A percentile compares a stretch with the other conserved stretches of the same genome.
These are phyloP conservation scores for Acrobeloides nanus DNA, from an alignment of 2,888 invertebrate species.

Conservation along the genomic window DNA sequence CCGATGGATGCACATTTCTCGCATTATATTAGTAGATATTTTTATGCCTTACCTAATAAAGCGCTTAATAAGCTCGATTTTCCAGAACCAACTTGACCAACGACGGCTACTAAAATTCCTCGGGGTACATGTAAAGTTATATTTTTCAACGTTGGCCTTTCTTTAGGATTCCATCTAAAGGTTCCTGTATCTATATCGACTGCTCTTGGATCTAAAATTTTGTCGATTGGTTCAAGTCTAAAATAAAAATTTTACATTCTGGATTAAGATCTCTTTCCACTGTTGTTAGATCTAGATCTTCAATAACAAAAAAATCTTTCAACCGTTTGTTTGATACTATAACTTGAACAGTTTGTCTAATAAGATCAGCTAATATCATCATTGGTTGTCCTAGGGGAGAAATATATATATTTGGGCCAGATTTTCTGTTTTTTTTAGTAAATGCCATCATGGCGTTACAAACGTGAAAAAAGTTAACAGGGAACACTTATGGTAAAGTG, in stretches of 20 bases:
- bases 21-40: no score
- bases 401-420: no score
- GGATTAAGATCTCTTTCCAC: constrained; percentile 22
- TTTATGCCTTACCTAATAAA: no score
- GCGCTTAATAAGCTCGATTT: constrained; percentile 75
- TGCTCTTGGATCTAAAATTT: no score
- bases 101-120: constrained; percentile 31
- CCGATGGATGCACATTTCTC: no score
- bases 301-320: constrained; percentile 82
- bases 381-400: constrained; percentile 77
- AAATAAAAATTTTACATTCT: no score
- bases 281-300: constrained; percentile 61
- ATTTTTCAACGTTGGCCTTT: constrained; percentile 5
- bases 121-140: constrained; percentile 66
- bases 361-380: constrained; percentile 63
- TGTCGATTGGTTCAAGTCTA: no score
- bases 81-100: constrained; percentile 75
- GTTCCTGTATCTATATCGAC: constrained; percentile 75
- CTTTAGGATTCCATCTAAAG: constrained; percentile 69
- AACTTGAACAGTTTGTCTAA: constrained; percentile 58
- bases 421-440: no score
- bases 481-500: no score
- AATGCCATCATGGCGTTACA: no score
- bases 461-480: no score
- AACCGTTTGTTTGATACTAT: constrained; percentile 82